Conservation (phyloP, 2,888 invertebrate species). For the Drosophila subquinaria region DNA sequence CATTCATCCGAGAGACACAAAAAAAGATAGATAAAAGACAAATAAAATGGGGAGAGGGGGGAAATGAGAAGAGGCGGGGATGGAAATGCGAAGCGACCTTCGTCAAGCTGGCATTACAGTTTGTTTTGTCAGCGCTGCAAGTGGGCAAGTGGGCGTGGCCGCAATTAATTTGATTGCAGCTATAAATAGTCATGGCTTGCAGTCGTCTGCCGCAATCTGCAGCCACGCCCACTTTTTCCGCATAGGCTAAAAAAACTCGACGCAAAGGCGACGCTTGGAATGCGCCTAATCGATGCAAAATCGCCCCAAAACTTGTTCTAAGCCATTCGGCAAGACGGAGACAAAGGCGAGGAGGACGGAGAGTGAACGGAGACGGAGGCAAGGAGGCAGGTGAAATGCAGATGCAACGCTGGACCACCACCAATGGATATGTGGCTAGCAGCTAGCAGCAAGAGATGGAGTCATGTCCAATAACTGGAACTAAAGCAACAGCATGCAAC, state of each 20-base stretch:
- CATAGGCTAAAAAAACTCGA: constrained; percentile 5
- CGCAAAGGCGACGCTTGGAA: constrained; percentile 71
- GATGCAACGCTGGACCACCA: constrained; percentile 55
- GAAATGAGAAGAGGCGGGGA: constrained; percentile 17
- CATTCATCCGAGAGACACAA: constrained; percentile 71
- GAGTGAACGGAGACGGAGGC: neutral
- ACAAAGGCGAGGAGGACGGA: too few relatives aligned
- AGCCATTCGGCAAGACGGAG: constrained; percentile 27
- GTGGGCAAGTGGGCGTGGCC: constrained; percentile 76
- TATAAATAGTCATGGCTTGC: constrained; percentile 70
- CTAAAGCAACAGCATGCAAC: constrained; percentile 62
- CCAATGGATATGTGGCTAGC: constrained; percentile 47
- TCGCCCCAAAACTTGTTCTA: constrained; percentile 75
- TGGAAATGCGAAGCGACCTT: constrained; percentile 59
- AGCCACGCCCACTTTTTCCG: constrained; percentile 63
- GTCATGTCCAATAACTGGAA: constrained; percentile 77
- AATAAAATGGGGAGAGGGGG: constrained; percentile 17
- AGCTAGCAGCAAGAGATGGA: constrained; percentile 24
- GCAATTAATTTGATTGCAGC: constrained; percentile 79
- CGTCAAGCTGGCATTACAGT: constrained; percentile 73
- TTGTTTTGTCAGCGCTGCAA: constrained; percentile 70
- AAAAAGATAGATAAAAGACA: constrained; percentile 20
- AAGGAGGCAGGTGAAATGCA: constrained; percentile 15
- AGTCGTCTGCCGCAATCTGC: constrained; percentile 43
- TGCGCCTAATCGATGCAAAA: constrained; percentile 80